Percentiles rank a stretch among this genome's conserved stretches.
Evolutionary conservation across 2,113 vertebrate genomes (phyloP).

Genomic region (Melozone crissalis): DNA sequence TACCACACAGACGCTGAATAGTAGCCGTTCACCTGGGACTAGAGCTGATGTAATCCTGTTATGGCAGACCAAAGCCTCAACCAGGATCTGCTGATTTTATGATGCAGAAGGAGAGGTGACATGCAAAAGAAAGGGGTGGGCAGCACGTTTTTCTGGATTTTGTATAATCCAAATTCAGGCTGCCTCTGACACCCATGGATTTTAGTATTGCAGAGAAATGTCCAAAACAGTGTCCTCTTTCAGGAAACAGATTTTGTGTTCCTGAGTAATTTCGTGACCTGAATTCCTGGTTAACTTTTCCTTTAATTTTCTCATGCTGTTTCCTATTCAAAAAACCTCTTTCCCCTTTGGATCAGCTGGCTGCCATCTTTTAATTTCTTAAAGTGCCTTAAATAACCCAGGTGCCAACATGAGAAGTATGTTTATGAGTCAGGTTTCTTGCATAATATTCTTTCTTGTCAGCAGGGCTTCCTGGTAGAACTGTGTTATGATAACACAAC

Average conservation of each 20-base stretch:
- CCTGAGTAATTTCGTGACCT: neutral
- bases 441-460: neutral
- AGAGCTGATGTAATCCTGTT: neutral
- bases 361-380: neutral
- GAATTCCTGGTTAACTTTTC: neutral
- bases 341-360: neutral
- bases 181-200: neutral
- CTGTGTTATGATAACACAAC: neutral
- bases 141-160: neutral
- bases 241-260: neutral
- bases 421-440: conserved; percentile 13
- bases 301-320: conserved; percentile 15
- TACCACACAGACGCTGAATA: neutral
- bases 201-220: neutral
- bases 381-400: conserved; percentile 1
- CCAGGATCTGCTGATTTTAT: neutral
- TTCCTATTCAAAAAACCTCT: conserved; percentile 7
- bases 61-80: neutral
- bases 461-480: neutral
- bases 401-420: neutral
- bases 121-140: neutral
- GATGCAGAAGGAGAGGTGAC: neutral
- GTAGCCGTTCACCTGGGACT: neutral
- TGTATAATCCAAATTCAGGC: neutral
- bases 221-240: neutral